phyloP scores from a whole-genome alignment of 2,113 vertebrate genomes.

The Burhinus bistriatus region DNA sequence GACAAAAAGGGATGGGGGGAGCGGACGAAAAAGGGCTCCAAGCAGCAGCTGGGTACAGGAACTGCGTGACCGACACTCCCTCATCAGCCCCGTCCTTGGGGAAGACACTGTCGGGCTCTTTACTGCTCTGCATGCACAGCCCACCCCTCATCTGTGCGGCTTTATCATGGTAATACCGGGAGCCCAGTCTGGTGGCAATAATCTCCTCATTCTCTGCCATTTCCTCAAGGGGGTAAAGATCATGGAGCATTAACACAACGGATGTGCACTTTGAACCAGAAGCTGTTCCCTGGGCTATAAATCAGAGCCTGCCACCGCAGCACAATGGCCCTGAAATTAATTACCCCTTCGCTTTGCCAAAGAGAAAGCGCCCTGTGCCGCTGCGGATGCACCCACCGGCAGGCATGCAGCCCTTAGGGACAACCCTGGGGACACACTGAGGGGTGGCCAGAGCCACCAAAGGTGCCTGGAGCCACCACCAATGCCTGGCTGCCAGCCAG shows the following conservation, averaged over 20 bases:
- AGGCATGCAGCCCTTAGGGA: not conserved
- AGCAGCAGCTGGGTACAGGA: not conserved
- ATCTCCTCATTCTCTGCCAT: constrained; percentile 47
- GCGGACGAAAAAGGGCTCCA: not conserved
- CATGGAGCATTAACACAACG: constrained; percentile 37
- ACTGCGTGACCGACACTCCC: not conserved
- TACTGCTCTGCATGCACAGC: not conserved
- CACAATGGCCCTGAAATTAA: constrained; percentile 45
- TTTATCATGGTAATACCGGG: constrained; percentile 57
- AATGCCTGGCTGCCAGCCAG: fast-evolving
- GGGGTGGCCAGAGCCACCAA: not conserved
- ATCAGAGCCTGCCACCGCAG: constrained; percentile 6
- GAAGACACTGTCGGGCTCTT: not conserved
- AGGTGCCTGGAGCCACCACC: fast-evolving
- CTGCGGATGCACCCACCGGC: not conserved
- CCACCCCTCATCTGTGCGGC: not conserved
- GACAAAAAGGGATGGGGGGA: not conserved
- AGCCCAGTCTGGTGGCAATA: constrained; percentile 57
- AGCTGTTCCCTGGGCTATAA: constrained; percentile 49
- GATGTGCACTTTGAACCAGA: constrained; percentile 64
- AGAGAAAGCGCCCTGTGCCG: not conserved
- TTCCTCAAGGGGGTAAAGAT: constrained; percentile 64
- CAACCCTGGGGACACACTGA: not conserved
- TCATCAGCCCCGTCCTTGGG: not conserved
- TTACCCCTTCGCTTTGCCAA: constrained; percentile 7